Base-by-base conservation (phyloP, 2,113 vertebrate species). In the Sclerurus mexicanus region DNA sequence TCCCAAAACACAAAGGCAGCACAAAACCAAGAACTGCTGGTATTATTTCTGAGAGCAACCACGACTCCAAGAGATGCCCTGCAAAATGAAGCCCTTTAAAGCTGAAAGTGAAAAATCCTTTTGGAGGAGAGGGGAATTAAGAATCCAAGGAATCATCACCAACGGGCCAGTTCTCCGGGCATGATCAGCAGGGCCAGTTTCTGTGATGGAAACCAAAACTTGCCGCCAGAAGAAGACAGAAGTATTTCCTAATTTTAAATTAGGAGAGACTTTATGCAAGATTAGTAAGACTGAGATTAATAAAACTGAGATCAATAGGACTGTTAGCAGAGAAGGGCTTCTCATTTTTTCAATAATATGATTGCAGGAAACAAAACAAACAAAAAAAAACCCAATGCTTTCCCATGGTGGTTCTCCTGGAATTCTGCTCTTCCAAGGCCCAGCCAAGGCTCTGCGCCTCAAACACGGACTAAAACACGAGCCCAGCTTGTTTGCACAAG, bases 111-210 rank as follows among this genome's bases (percentile, higher is more conserved):
- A 11, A 53, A 74, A 86, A 77, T n/a, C 25, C 30, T 72, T 37
- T 6, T 5, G 22, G 0, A 59, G 62, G 49, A 78, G 21, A 35
- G 60, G 30, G 39, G 74, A 69, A 40, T 40, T 40, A 40, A 40
- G 39, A 40, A 40, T 40, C 39, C 39, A 9, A 40, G 12, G 39
- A 40, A 40, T 40, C 9, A 40, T 10, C 37, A 10, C 2, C 15
- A 56, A 23, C 0, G 2, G 44, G 30, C 3, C 12, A 33, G 31
- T n/a, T 10, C 28, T 75, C 27, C 44, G 24, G 20, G 44, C 49
- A 68, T 1, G 4, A 68, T 10, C 30, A 35, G 9, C 18, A 59
- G 52, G 42, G 62, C 6, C 28, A 18, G 42, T 19, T 46, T 15
- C 44, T 46, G 17, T 46, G 30, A 35, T 14, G 46, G 52, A 73